Evolutionary conservation across 64 coral and sea anemone genomes (phyloP).

Genomic region (Pachyseris speciosa): DNA sequence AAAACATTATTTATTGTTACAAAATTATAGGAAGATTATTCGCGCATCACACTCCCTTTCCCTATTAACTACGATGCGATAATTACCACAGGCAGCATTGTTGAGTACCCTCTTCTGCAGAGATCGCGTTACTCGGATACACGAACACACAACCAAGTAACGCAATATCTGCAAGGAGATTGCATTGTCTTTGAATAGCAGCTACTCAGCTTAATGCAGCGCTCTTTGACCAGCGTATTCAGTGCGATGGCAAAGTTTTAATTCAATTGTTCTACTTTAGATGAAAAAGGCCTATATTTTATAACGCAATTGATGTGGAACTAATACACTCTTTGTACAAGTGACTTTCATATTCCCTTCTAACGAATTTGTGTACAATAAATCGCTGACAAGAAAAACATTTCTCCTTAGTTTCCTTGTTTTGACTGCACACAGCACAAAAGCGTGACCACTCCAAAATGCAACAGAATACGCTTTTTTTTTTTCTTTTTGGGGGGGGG

Average conservation of each 20-base stretch:
- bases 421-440: background rate
- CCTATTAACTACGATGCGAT: slow-evolving; percentile 5
- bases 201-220: slow-evolving; percentile 18
- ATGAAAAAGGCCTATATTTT: slow-evolving; percentile 50
- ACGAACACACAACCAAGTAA: background rate
- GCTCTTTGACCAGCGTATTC: background rate
- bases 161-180: background rate
- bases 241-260: slow-evolving; percentile 20
- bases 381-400: slow-evolving; percentile 30
- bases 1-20: slow-evolving; percentile 63
- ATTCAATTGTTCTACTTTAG: slow-evolving; percentile 33
- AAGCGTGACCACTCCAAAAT: background rate
- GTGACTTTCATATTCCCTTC: slow-evolving; percentile 52
- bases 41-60: slow-evolving; percentile 1
- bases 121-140: background rate
- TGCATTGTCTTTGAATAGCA: background rate
- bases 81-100: background rate
- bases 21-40: slow-evolving; percentile 66
- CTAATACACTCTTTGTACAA: slow-evolving; percentile 47
- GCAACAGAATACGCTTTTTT: too few species aligned
- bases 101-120: background rate
- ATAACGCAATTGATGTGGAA: slow-evolving; percentile 44
- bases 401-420: background rate
- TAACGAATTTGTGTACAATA: slow-evolving; percentile 58
- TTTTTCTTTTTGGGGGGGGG: too few species aligned